Evolutionary conservation across 2,113 vertebrate species (phyloP).

Genomic region (Sminthopsis crassicaudata): DNA sequence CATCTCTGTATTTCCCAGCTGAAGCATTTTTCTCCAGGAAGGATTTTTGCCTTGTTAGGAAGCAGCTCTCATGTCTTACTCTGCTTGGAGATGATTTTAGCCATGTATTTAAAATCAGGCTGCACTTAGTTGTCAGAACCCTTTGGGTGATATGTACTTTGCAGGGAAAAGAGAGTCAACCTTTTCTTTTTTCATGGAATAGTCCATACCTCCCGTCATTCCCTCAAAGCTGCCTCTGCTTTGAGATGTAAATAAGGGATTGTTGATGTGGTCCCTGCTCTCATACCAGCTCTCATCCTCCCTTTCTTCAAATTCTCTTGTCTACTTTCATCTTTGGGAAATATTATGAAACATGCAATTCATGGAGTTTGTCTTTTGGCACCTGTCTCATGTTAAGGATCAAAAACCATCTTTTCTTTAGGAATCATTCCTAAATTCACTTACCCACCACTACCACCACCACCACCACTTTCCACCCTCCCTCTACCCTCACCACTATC

Average conservation of each 20-base stretch:
- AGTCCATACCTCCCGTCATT: background rate
- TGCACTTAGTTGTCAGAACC: accelerated
- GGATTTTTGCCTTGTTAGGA: conserved; percentile 6
- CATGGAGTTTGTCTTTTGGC: background rate
- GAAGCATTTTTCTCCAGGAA: conserved; percentile 10
- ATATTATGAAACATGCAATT: background rate
- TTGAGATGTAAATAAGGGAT: background rate
- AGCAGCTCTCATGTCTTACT: background rate
- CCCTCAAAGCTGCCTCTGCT: background rate
- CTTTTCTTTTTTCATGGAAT: background rate
- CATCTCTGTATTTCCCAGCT: background rate
- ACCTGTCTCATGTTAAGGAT: background rate
- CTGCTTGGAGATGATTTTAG: accelerated
- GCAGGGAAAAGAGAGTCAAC: too few species aligned
- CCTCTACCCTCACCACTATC: background rate
- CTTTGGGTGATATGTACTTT: accelerated
- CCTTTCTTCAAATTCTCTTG: background rate
- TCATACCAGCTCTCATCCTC: background rate
- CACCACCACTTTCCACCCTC: background rate
- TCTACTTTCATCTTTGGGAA: background rate
- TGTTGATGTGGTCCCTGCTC: background rate
- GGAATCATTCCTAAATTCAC: background rate
- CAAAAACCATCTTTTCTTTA: background rate
- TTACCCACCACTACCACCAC: background rate
- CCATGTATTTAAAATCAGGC: background rate